These are phyloP conservation scores for Thryonomys swinderianus DNA, from an alignment of 2,113 vertebrate genomes.

Conservation along the genomic window DNA sequence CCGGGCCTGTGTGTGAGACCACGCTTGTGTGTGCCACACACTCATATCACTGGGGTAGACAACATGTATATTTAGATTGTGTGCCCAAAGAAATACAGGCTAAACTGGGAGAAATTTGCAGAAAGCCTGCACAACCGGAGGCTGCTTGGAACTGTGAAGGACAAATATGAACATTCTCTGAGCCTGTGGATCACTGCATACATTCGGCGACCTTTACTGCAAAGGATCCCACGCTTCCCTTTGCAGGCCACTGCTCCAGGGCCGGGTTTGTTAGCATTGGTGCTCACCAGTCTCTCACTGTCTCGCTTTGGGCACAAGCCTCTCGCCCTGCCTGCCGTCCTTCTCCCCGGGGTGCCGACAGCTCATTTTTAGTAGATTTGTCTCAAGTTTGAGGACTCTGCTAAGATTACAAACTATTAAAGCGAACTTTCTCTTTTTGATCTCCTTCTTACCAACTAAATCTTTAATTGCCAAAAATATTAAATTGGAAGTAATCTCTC, in stretches of 20 bases:
- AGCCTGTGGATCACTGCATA: neutral
- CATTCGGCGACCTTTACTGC: neutral
- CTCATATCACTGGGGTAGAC: neutral
- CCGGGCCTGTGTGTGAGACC: neutral
- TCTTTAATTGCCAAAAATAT: slow-evolving; percentile 50
- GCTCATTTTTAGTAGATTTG: slow-evolving; percentile 27
- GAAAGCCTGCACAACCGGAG: neutral
- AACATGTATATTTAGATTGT: neutral
- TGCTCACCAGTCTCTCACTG: neutral
- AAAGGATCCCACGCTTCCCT: neutral
- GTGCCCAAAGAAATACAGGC: neutral
- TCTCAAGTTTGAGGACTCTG: slow-evolving; percentile 60
- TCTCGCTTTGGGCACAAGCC: neutral
- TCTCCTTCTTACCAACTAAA: slow-evolving; percentile 63
- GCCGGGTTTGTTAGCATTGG: neutral
- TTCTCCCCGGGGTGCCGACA: neutral
- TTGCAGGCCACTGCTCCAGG: neutral
- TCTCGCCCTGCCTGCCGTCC: neutral
- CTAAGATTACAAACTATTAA: slow-evolving; percentile 57
- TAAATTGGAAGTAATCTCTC: slow-evolving; percentile 52
- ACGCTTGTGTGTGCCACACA: neutral
- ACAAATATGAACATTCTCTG: neutral
- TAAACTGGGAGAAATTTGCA: neutral
- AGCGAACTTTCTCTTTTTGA: slow-evolving; percentile 49
- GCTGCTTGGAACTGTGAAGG: neutral